Evolutionary conservation across 2,113 vertebrate genomes (phyloP), one percentile per base, ranked within the genome.

Genomic region (Typhlomys cinereus): DNA sequence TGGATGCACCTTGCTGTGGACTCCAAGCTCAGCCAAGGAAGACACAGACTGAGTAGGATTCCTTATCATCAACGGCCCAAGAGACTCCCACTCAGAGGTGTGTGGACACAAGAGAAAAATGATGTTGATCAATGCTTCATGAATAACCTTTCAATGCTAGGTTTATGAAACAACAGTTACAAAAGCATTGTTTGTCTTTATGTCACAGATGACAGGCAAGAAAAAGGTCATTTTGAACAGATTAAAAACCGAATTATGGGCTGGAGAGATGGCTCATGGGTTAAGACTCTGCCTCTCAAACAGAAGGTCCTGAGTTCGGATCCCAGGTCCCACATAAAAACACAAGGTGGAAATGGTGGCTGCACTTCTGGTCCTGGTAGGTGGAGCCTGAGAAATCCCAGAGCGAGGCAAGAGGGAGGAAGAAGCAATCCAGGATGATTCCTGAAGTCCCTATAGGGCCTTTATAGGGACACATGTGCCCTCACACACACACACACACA

Each of bases 151-250:
- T 57, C 11, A n/a, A 61, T 11, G 74, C 29, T n/a, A 44, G 11
- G 46, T 13, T 69, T 34, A 89, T 50, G 48, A 71, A 76, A 50
- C 3, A 64, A 50, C 8, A 73, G 23, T 85, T 85, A 29, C 14
- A 29, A 80, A 91, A 74, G 46, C 21, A 52, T 39, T 66, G 41
- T 59, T 39, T 89, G 64, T 80, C 66, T 75, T 76, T 4, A 39
- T 29, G 36, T 76, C n/a, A 76, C 27, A 48, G 29, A 44, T 13
- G 4, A 15, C 67, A 83, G 70, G 41, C 27, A 88, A 74, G 29
- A 67, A 90, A 88, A 89, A 93, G 75, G 13, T 48, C 31, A 75
- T 75, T n/a, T 83, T 80, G 25, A 84, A 84, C 17, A 83, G 52
- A 70, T 75, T 59, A 34, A 73, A 20, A 74, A 27, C 5, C 48